Conservation (phyloP, 2,888 invertebrate genomes). For the Furcula furcula region DNA sequence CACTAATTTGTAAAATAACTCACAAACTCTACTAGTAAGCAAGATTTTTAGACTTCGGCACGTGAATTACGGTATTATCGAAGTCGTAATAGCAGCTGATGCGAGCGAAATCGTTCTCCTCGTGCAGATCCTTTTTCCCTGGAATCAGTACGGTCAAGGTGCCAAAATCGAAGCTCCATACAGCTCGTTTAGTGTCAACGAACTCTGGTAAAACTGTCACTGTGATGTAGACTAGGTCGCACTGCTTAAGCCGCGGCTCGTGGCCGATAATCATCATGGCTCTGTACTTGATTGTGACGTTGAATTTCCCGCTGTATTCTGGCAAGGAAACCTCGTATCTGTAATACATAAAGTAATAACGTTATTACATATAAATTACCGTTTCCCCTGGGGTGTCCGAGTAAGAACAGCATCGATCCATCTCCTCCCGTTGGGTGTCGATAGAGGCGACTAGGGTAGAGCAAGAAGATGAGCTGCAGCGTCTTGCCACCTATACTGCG, state of each 20-base stretch:
- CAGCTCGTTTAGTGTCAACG: constrained; percentile 3
- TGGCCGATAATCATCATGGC: constrained; percentile 2
- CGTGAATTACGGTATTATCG: neutral
- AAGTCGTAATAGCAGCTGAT: neutral
- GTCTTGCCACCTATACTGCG: no score
- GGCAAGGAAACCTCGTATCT: constrained; percentile 3
- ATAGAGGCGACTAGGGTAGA: no score
- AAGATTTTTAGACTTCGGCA: no score
- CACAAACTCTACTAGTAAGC: no score
- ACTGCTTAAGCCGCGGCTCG: neutral
- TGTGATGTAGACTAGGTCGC: constrained; percentile 4
- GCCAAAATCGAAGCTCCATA: constrained; percentile 6
- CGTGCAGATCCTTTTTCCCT: neutral
- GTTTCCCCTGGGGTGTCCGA: no score
- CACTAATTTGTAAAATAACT: no score
- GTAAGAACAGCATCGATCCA: no score
- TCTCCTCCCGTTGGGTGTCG: no score
- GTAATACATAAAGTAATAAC: no score
- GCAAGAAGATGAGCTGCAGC: no score
- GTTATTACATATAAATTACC: no score
- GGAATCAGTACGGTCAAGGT: neutral
- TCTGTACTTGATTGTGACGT: constrained; percentile 2
- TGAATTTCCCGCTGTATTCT: constrained; percentile 1
- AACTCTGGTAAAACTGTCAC: constrained; percentile 8
- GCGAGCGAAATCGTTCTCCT: neutral